phyloP scores from a whole-genome alignment of 2,113 vertebrate genomes.

The Coracopsis vasa region DNA sequence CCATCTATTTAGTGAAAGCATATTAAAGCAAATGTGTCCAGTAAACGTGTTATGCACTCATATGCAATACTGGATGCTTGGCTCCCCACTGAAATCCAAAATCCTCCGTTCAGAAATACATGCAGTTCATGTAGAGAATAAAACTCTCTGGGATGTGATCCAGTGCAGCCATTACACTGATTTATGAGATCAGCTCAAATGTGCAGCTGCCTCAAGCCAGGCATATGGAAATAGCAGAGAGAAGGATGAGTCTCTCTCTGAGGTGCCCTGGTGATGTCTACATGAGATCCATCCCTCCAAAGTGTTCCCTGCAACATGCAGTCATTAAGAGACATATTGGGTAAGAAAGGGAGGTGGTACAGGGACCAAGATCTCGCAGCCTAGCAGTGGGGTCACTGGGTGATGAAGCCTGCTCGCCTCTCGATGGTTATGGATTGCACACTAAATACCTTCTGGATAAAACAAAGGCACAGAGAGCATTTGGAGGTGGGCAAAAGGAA shows the following conservation, averaged over 20 bases:
- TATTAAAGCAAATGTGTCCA: neutral
- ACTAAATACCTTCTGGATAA: neutral
- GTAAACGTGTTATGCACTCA: neutral
- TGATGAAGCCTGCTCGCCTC: neutral
- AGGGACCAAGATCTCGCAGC: neutral
- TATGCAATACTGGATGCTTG: neutral
- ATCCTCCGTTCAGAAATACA: neutral
- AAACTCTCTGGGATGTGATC: neutral
- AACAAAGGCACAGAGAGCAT: neutral
- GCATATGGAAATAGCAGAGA: neutral
- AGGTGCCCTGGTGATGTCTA: neutral
- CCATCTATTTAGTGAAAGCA: neutral
- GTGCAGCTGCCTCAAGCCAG: neutral
- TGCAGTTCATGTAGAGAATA: neutral
- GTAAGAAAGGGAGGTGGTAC: neutral
- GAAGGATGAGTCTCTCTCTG: neutral
- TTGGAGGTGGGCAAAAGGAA: neutral
- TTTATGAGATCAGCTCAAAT: neutral
- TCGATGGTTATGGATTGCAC: neutral
- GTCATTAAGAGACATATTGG: neutral
- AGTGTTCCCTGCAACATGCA: neutral
- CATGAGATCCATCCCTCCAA: neutral
- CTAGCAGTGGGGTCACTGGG: fast-evolving
- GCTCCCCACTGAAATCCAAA: neutral
- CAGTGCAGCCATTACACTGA: neutral